A percentile compares a stretch with the other conserved stretches of the same genome.
phyloP scores from a whole-genome alignment of 2,797 vertebrate species.

The Sebastes iracundus region DNA sequence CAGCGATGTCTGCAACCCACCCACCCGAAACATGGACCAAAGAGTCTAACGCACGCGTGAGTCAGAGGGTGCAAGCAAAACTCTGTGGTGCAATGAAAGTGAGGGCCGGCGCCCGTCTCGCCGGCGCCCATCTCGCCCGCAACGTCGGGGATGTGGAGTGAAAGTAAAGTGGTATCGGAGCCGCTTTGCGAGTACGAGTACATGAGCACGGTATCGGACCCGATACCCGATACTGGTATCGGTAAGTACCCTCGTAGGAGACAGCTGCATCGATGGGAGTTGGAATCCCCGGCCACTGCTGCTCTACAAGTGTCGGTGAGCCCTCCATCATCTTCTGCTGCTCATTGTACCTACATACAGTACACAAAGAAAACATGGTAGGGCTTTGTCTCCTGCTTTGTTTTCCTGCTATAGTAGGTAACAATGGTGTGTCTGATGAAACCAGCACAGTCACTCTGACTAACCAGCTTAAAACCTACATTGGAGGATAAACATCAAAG shows the following conservation, averaged over 20 bases:
- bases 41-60: too few relatives aligned
- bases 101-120: too few relatives aligned
- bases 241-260: conserved; percentile 38
- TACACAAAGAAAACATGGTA: background rate
- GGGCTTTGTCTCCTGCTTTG: background rate
- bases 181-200: too few relatives aligned
- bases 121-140: too few relatives aligned
- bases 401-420: background rate
- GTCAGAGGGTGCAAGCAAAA: too few relatives aligned
- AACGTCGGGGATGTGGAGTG: too few relatives aligned
- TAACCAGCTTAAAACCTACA: background rate
- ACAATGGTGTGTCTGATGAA: background rate
- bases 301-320: conserved; percentile 31
- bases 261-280: conserved; percentile 67
- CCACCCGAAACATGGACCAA: too few relatives aligned
- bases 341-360: conserved; percentile 67
- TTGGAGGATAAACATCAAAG: background rate
- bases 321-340: conserved; percentile 48
- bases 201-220: too few relatives aligned
- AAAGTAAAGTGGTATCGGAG: too few relatives aligned
- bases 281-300: conserved; percentile 62
- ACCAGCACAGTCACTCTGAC: background rate
- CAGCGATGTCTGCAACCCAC: too few relatives aligned
- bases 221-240: too few relatives aligned
- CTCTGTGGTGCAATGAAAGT: too few relatives aligned